Conservation (phyloP, 2,888 invertebrate species). For the Abrostola tripartita region DNA sequence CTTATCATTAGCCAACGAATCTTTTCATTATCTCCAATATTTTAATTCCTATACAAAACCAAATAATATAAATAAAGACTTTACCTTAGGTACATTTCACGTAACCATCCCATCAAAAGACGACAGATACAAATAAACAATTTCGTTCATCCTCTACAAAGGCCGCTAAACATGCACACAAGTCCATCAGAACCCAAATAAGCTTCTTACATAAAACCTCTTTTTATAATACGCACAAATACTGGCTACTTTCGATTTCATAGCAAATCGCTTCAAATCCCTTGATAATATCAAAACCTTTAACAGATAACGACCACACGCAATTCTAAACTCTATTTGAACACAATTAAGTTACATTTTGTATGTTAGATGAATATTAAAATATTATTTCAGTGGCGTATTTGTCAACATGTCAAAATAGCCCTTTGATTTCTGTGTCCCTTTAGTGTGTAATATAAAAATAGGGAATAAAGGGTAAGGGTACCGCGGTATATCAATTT, state of each 20-base stretch:
- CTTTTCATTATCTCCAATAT: too few species aligned
- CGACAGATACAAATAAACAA: constrained; percentile 30
- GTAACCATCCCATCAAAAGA: background rate
- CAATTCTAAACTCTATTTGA: constrained; percentile 42
- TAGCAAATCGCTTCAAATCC: constrained; percentile 82
- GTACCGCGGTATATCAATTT: constrained; percentile 76
- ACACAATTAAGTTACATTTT: constrained; percentile 35
- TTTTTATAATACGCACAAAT: constrained; percentile 58
- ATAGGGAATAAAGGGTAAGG: constrained; percentile 68
- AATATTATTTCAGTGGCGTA: constrained; percentile 78
- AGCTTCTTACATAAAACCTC: constrained; percentile 64
- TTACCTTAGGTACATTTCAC: background rate
- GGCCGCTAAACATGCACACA: constrained; percentile 41
- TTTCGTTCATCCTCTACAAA: constrained; percentile 41
- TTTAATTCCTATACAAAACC: background rate
- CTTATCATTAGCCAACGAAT: too few species aligned
- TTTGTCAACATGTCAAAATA: constrained; percentile 86
- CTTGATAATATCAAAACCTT: constrained; percentile 77
- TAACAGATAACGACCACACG: constrained; percentile 49
- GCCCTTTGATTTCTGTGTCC: constrained; percentile 84
- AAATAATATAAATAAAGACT: background rate
- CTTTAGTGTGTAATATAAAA: constrained; percentile 71
- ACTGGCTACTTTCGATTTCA: constrained; percentile 73
- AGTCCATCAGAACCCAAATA: constrained; percentile 63
- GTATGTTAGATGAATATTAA: constrained; percentile 30